Conservation (phyloP, 2,113 vertebrate species). For the Rostratula benghalensis region DNA sequence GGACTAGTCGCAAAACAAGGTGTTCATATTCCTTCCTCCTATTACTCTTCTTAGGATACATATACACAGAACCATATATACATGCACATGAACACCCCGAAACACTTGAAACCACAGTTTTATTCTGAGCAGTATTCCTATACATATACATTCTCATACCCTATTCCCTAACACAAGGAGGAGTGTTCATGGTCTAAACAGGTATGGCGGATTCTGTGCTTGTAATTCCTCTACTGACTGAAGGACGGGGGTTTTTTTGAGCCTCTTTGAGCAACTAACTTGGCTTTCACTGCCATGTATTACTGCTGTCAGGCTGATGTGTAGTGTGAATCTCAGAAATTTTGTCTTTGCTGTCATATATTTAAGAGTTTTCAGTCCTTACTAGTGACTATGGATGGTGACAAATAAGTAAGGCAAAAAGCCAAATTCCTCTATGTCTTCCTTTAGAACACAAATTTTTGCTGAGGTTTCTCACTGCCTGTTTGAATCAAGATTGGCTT, state of each 20-base stretch:
- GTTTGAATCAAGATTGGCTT: background rate
- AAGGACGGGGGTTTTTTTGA: background rate
- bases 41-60: background rate
- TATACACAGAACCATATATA: background rate
- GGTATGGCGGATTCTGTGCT: background rate
- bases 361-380: background rate
- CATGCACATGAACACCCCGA: background rate
- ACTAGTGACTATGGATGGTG: background rate
- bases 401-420: background rate
- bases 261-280: background rate
- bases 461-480: background rate
- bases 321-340: background rate
- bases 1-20: background rate
- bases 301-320: background rate
- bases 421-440: background rate
- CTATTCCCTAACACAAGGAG: background rate
- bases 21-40: background rate
- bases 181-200: background rate
- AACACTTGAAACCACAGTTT: background rate
- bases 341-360: background rate
- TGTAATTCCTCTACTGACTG: background rate
- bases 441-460: background rate
- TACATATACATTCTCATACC: background rate
- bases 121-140: background rate
- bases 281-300: background rate